Evolutionary conservation across 2,888 invertebrate species (phyloP), one percentile per base, ranked within the genome.

Genomic region (Zonitis immaculata): DNA sequence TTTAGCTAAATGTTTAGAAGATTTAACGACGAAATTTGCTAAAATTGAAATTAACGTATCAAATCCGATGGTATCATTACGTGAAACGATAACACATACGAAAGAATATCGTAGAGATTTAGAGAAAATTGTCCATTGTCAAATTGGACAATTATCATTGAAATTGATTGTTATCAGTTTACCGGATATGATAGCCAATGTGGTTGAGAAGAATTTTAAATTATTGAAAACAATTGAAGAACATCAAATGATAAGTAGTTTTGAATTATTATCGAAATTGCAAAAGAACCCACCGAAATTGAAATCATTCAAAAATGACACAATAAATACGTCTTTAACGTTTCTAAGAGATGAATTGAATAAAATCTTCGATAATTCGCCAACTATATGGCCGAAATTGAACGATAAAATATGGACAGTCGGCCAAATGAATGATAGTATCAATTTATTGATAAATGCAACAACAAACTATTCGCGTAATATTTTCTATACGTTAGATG

Each of bases 21-120:
- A 99, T 78, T 80, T 99, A 48, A 86, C 83, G 63, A 80, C 78
- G 53, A 83, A 85, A 60, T 95, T 92, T 76, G 92, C 91, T 0
- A 88, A 88, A 73, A 84, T 93, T 54, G 88, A 91, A 46, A 79
- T 97, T n/a, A 87, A 87, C 58, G 93, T 92, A 0, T 98, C 98
- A 0, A 86, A 90, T 68, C 98, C 98, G 0, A 97, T 99, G 65
- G 97, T 99, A 1, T 91, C 97, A 6, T 94, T 98, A 69, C 82
- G 92, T 62, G 99, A 99, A 77, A 99, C 98, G 0, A 84, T 99
- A 48, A 82, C 95, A 0, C 82, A 83, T 12, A 87, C 86, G 87
- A 3, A 93, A 90, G 71, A 91, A 89, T 89, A 88, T 91, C 0
- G 91, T 90, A 71, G 93, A 92, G 79, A 66, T 56, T 58, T 11